Conservation (phyloP, 2,888 invertebrate species). For the Creontiades dilutus region DNA sequence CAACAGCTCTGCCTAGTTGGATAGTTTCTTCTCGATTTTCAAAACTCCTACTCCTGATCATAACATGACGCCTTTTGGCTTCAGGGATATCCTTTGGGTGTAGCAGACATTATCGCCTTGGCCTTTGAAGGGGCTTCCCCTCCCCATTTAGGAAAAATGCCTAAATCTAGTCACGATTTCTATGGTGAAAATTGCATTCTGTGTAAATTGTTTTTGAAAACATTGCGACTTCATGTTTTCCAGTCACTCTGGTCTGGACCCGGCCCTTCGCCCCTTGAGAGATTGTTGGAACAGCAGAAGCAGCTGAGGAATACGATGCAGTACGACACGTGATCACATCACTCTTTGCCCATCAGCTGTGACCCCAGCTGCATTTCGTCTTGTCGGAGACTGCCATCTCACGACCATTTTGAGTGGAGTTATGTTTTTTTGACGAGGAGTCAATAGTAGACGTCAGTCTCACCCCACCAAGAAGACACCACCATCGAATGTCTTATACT, state of each 20-base stretch:
- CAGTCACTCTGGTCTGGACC: constrained; percentile 89
- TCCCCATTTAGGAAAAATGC: no score
- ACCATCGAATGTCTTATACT: not conserved
- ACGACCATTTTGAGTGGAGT: constrained; percentile 43
- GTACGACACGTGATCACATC: constrained; percentile 73
- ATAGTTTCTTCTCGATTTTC: no score
- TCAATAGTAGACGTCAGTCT: not conserved
- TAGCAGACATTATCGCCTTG: no score
- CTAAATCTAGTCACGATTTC: no score
- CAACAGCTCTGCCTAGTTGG: no score
- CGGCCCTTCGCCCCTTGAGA: constrained; percentile 88
- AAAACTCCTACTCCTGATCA: no score
- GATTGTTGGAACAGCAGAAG: constrained; percentile 89
- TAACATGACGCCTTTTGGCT: no score
- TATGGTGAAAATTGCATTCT: no score
- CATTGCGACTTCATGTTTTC: constrained; percentile 46
- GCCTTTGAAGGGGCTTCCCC: no score
- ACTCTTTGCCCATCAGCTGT: not conserved
- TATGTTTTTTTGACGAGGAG: constrained; percentile 18
- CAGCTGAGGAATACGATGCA: constrained; percentile 79
- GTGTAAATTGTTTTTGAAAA: no score
- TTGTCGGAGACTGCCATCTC: constrained; percentile 27
- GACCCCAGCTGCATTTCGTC: not conserved
- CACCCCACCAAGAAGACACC: not conserved
- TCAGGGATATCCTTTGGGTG: no score